Base-by-base conservation (phyloP, 2,113 vertebrate genomes). In the Perccottus glenii region DNA sequence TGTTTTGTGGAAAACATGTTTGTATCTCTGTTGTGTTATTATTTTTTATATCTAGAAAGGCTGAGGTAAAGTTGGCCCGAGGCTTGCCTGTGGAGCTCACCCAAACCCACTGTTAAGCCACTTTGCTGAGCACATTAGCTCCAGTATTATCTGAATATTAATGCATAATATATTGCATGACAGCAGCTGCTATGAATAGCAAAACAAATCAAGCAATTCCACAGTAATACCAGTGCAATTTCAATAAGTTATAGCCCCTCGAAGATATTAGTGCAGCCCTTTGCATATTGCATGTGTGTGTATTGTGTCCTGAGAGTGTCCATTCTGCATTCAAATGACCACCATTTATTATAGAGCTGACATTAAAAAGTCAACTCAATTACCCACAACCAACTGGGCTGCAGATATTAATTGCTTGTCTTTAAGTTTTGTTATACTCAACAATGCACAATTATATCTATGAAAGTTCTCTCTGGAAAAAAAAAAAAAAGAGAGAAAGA, bases 331-430 rank as follows among this genome's bases (percentile, higher is more conserved):
- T 57, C 38, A 57, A 57, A 57, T 57, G 33, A 57, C 55, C 58
- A 19, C 11, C 15, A 60, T 60, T 60, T 46, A 45, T 60, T 33
- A 46, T 60, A 45, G 15, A 12, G 7, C 19, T 60, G 58, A 44
- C 58, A 60, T 60, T 46, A 60, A 60, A 45, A 60, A 46, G 42
- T 44, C 58, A 46, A 46, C 58, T 60, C 43, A 60, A 60, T 60
- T 45, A 60, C 44, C 58, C 42, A 60, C 42, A 60, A 11, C 16
- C 11, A 60, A 60, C 42, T 60, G 58, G 43, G 19, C 42, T 35
- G 58, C 42, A 47, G 12, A 46, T 46, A 46, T 46, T 60, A 46
- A 60, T 60, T 45, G 43, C 58, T 44, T 45, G 11, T 44, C 11
- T 47, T 46, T 33, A 27, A 46, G 16, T 15, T 44, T 45, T 33